These are phyloP conservation scores for Colletes collaris DNA, from an alignment of 2,888 invertebrate genomes.

Conservation along the genomic window DNA sequence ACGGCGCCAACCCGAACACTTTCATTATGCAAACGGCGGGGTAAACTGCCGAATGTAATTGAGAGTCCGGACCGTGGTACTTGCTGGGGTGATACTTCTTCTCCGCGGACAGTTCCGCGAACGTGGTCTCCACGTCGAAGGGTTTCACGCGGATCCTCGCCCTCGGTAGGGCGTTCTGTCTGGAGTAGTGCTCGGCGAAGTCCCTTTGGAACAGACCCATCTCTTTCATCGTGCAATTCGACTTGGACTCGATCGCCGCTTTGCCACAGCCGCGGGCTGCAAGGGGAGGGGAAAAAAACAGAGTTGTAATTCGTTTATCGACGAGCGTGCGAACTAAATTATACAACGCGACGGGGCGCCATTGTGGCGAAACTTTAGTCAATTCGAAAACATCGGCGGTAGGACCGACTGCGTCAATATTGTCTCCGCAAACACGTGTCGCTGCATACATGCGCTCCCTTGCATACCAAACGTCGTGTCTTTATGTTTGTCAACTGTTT, in stretches of 20 bases:
- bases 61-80: constrained; percentile 70
- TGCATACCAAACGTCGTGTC: too few species aligned
- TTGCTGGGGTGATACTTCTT: constrained; percentile 42
- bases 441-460: too few species aligned
- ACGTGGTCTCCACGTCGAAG: constrained; percentile 51
- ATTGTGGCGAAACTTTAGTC: too few species aligned
- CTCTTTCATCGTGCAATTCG: background rate
- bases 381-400: too few species aligned
- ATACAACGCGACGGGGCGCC: too few species aligned
- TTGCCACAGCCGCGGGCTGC: too few species aligned
- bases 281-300: too few species aligned
- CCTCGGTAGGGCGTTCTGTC: background rate
- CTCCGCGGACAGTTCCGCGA: background rate
- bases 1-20: constrained; percentile 79
- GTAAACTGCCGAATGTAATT: constrained; percentile 74
- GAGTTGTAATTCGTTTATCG: too few species aligned
- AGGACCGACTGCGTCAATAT: too few species aligned
- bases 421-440: too few species aligned
- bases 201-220: constrained; percentile 8
- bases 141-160: constrained; percentile 9
- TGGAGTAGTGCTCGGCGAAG: background rate
- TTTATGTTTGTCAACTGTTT: too few species aligned
- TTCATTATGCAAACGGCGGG: constrained; percentile 73
- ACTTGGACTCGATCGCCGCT: background rate
- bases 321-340: too few species aligned